phyloP scores from a whole-genome alignment of 2,888 invertebrate genomes.

The Dynastes grantii region DNA sequence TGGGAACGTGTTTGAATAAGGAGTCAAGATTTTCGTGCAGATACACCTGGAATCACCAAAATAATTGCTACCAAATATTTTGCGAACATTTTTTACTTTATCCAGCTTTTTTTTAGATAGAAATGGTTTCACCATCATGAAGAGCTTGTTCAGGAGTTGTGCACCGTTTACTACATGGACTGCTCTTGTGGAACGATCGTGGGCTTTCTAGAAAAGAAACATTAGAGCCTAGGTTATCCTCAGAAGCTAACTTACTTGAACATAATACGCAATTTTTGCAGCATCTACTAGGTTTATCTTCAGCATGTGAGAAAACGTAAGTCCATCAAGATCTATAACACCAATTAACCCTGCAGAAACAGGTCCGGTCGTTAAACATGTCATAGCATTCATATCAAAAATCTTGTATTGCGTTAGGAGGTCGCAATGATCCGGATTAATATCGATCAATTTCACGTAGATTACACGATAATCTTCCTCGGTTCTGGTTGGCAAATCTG shows the following conservation, averaged over 20 bases:
- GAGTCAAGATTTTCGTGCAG: slow-evolving; percentile 44
- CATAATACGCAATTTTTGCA: slow-evolving; percentile 79
- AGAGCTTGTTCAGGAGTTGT: slow-evolving; percentile 6
- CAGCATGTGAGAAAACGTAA: slow-evolving; percentile 77
- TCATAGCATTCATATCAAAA: slow-evolving; percentile 75
- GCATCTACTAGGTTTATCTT: slow-evolving; percentile 71
- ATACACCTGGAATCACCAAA: slow-evolving; percentile 54
- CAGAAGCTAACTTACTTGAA: slow-evolving; percentile 72
- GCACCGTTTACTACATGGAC: slow-evolving; percentile 36
- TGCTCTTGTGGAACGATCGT: slow-evolving; percentile 30
- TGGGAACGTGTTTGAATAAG: slow-evolving; percentile 69
- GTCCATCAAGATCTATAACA: slow-evolving; percentile 77
- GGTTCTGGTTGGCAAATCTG: slow-evolving; percentile 51
- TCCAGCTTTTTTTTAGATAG: slow-evolving; percentile 36
- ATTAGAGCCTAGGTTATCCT: no score
- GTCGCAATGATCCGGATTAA: slow-evolving; percentile 75
- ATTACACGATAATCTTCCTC: slow-evolving; percentile 60
- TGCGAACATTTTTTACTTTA: slow-evolving; percentile 5
- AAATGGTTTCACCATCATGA: slow-evolving; percentile 35
- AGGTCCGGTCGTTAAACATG: slow-evolving; percentile 76
- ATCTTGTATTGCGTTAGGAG: slow-evolving; percentile 72
- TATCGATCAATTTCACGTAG: slow-evolving; percentile 68
- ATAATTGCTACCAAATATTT: slow-evolving; percentile 25
- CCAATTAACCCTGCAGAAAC: slow-evolving; percentile 74
- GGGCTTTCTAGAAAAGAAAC: slow-evolving; percentile 38